Evolutionary conservation across 2,888 invertebrate genomes (phyloP), one percentile per base, ranked within the genome.

Genomic region (Anodontia alba): DNA sequence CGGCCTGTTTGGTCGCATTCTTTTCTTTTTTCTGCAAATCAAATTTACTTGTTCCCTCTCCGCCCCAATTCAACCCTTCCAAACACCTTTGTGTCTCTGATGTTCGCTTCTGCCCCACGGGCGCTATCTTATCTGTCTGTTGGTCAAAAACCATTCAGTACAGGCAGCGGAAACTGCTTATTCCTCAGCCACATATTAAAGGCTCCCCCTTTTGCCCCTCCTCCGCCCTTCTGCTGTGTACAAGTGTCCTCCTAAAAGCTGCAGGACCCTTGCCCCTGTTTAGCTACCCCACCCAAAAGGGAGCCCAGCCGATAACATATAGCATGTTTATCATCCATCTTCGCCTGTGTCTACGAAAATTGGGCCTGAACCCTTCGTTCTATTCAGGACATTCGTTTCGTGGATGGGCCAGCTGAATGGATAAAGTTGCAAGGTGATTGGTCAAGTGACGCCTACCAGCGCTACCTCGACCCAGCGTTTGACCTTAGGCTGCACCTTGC

Each of bases 1-100:
- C 78, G 7, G 78, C 78, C 15, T 78, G 73, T 42, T 36, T 78
- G 12, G 73, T 78, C 0, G 78, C 46, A 8, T 73, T 78, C 42
- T 78, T 78, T 43, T 73, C 78, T 43, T 78, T 78, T 29, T 73
- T 78, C 51, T n/a, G 73, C 20, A 78, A 78, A 33, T 73, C 73
- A 17, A 73, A 73, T 57, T 62, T 78, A 23, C 49, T 78, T 31
- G 70, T 54, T 7, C 78, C 78, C 8, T 54, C 73, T 17, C 38
- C 43, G 36, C 29, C 36, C 10, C 36, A n/a, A 20, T 78, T 78
- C 49, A 62, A 78, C 26, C 51, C 73, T 2, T 33, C 57, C 38
- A 36, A 46, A 33, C 78, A 78, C 31, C 33, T 78, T 1, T 49
- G 31, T 29, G n/a, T 43, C 31, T 66, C 62, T 7, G 33, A 54